Percentiles rank a stretch among this genome's conserved stretches.
Evolutionary conservation across 2,797 vertebrate genomes (phyloP).

Genomic region (Remorina albescens): DNA sequence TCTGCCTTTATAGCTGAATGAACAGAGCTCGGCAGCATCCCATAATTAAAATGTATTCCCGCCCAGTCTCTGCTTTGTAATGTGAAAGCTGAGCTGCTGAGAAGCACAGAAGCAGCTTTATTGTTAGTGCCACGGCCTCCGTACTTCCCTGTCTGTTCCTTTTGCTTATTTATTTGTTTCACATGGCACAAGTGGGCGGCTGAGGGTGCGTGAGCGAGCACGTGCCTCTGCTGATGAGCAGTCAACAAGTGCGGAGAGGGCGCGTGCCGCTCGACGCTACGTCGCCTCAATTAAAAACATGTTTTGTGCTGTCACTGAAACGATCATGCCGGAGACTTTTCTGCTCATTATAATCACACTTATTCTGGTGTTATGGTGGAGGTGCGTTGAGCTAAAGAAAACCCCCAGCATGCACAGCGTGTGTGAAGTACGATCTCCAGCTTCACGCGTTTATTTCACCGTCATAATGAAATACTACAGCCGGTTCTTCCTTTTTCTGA

Average conservation of each 20-base stretch:
- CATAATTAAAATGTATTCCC: neutral
- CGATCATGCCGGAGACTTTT: no score
- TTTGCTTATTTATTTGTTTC: neutral
- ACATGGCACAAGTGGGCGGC: slow-evolving; percentile 20
- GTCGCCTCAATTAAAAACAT: no score
- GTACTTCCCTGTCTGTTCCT: neutral
- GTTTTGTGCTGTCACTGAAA: no score
- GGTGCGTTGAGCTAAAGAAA: neutral
- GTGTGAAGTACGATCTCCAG: neutral
- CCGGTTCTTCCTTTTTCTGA: neutral
- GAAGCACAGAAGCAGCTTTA: neutral
- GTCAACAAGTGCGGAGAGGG: slow-evolving; percentile 2
- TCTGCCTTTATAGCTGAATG: neutral
- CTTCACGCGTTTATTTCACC: neutral
- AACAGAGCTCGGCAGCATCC: neutral
- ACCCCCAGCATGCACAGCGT: neutral
- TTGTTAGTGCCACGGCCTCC: neutral
- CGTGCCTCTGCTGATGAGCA: neutral
- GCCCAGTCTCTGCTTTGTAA: neutral
- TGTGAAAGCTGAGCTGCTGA: neutral
- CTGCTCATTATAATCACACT: neutral
- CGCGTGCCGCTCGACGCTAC: slow-evolving; percentile 12
- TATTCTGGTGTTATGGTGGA: no score
- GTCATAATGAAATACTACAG: neutral
- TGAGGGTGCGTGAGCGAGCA: slow-evolving; percentile 4